phyloP scores from a whole-genome alignment of 2,113 vertebrate genomes.

The Acrocephalus arundinaceus region DNA sequence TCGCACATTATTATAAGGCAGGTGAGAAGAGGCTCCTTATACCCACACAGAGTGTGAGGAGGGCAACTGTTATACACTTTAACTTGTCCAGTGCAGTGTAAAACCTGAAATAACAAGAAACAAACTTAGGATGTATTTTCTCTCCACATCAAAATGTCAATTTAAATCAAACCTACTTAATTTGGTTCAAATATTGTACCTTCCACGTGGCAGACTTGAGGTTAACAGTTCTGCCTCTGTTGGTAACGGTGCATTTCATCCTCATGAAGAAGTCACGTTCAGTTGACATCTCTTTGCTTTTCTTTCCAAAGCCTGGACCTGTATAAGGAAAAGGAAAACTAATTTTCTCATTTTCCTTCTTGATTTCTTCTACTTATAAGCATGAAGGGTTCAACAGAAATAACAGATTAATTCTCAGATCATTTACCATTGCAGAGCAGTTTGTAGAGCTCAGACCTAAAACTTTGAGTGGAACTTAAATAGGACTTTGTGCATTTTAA shows the following conservation, averaged over 20 bases:
- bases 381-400: not conserved
- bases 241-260: constrained; percentile 93
- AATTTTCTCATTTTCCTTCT: not conserved
- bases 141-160: not conserved
- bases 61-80: constrained; percentile 78
- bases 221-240: constrained; percentile 88
- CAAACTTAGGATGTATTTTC: not conserved
- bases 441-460: not conserved
- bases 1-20: constrained; percentile 92
- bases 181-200: constrained; percentile 69
- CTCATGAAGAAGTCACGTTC: constrained; percentile 93
- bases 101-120: constrained; percentile 77
- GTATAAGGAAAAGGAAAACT: not conserved
- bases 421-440: not conserved
- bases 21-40: constrained; percentile 87
- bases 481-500: not conserved
- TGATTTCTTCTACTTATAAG: not conserved
- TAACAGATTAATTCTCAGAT: not conserved
- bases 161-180: not conserved
- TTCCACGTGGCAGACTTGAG: constrained; percentile 96
- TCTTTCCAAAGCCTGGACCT: constrained; percentile 86
- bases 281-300: constrained; percentile 77
- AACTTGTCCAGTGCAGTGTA: constrained; percentile 90
- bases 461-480: not conserved
- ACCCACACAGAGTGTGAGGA: constrained; percentile 82